Evolutionary conservation across 2,797 vertebrate species (phyloP).

Genomic region (Silurus aristotelis): DNA sequence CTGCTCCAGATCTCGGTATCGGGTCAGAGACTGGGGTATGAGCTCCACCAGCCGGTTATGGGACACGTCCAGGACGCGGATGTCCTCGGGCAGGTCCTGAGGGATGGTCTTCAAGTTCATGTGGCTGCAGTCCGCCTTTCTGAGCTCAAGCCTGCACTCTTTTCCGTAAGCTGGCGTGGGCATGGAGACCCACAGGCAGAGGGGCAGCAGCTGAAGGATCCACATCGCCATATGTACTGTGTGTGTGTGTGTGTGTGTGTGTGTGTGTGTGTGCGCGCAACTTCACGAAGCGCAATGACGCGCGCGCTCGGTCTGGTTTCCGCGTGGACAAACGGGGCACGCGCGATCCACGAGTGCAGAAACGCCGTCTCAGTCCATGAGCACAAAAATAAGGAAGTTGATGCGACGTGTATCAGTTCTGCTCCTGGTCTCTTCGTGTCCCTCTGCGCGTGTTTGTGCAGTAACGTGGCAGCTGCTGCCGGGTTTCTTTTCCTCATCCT

Average conservation of each 20-base stretch:
- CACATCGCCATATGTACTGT: background rate
- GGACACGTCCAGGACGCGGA: conserved; percentile 84
- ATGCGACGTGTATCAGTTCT: background rate
- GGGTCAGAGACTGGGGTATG: conserved; percentile 69
- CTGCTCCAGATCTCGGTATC: conserved; percentile 74
- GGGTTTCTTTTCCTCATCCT: conserved; percentile 29
- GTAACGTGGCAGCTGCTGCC: background rate
- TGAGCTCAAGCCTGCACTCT: conserved; percentile 67
- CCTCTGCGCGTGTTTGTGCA: background rate
- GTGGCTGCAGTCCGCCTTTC: conserved; percentile 88
- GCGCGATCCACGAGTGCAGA: too few relatives aligned
- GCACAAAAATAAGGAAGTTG: background rate
- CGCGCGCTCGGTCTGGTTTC: too few relatives aligned
- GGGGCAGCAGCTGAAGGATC: background rate
- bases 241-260: background rate
- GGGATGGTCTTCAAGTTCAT: conserved; percentile 80
- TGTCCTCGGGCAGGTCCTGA: conserved; percentile 80
- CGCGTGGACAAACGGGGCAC: too few relatives aligned
- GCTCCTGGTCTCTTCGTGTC: background rate
- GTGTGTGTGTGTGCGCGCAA: too few relatives aligned
- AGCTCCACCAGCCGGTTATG: conserved; percentile 82
- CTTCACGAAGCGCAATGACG: too few relatives aligned
- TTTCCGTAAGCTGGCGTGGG: conserved; percentile 54
- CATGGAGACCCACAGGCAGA: conserved; percentile 11
- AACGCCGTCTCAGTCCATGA: too few relatives aligned